Conservation (phyloP, 2,888 invertebrate genomes). For the Lithophane ornitopus region DNA sequence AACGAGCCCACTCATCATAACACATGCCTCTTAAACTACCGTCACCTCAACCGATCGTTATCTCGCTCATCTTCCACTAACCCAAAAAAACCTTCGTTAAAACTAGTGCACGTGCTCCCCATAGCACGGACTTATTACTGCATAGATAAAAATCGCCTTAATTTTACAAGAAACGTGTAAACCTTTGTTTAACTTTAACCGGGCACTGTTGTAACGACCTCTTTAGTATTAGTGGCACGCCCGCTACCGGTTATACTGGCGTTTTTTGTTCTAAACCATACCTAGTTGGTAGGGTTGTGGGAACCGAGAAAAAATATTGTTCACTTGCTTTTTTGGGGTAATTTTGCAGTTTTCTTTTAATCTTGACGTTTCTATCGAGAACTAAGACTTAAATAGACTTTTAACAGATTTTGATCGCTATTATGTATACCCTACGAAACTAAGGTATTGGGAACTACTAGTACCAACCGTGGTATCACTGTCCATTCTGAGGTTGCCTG, state of each 20-base stretch:
- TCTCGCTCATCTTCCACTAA: conserved; percentile 64
- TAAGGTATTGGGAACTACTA: too few relatives aligned
- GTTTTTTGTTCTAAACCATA: conserved; percentile 78
- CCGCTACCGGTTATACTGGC: conserved; percentile 86
- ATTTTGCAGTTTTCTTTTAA: background rate
- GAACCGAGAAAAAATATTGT: background rate
- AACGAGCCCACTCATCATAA: conserved; percentile 48
- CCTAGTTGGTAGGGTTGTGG: conserved; percentile 58
- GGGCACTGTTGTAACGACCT: conserved; percentile 77
- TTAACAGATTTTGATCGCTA: too few relatives aligned
- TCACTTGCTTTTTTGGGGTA: background rate
- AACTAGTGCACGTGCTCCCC: conserved; percentile 87
- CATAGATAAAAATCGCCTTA: conserved; percentile 87
- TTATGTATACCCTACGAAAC: too few relatives aligned
- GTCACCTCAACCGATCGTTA: conserved; percentile 62
- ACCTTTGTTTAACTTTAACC: conserved; percentile 80
- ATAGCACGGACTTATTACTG: conserved; percentile 82
- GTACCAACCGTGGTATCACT: too few relatives aligned
- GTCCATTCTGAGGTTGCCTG: too few relatives aligned
- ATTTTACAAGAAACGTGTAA: conserved; percentile 88
- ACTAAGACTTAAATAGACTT: too few relatives aligned
- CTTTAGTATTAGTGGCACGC: conserved; percentile 87
- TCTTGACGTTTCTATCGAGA: background rate
- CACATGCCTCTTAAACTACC: conserved; percentile 43
- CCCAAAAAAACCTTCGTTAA: conserved; percentile 78